Evolutionary conservation across 2,888 invertebrate species (phyloP).

Genomic region (Agrotis segetum): DNA sequence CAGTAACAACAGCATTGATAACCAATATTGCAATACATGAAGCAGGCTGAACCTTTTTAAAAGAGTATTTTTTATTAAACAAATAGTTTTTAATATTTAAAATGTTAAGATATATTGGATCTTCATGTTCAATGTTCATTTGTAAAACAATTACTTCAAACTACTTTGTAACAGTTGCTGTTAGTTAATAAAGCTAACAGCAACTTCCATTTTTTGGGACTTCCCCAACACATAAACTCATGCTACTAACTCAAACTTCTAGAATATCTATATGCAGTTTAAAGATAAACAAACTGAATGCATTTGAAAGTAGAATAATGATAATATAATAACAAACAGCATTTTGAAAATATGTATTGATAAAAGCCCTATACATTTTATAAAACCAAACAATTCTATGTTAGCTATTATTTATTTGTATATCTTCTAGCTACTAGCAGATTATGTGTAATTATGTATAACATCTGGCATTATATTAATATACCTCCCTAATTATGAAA

Average conservation of each 20-base stretch:
- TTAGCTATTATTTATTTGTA: slow-evolving; percentile 4
- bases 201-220: neutral
- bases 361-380: neutral
- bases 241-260: neutral
- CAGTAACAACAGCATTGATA: neutral
- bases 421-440: neutral
- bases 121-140: neutral
- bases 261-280: too few species aligned
- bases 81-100: too few species aligned
- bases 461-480: neutral
- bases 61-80: too few species aligned
- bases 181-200: neutral
- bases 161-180: too few species aligned
- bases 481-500: neutral
- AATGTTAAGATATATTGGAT: too few species aligned
- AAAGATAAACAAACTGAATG: neutral
- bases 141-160: neutral
- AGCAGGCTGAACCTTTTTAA: neutral
- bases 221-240: neutral
- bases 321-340: neutral
- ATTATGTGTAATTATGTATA: neutral
- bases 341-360: neutral
- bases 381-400: neutral
- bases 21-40: neutral
- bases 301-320: neutral